Evolutionary conservation across 2,113 vertebrate species (phyloP).

Genomic region (Cyprinodon brontotheroides): DNA sequence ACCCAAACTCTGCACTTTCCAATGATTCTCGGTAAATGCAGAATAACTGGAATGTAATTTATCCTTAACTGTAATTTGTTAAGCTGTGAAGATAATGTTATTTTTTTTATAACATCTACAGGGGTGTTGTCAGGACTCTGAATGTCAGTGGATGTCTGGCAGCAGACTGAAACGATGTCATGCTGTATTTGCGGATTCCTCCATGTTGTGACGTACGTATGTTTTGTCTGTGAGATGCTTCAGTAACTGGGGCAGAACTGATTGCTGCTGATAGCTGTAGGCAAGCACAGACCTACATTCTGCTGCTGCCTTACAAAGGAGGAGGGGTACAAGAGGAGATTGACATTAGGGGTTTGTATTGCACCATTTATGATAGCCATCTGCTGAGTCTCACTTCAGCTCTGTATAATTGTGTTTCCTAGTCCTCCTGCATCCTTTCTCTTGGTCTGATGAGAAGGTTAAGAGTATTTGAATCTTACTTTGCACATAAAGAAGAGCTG

Average conservation of each 20-base stretch:
- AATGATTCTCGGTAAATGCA: no score
- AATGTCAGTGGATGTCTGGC: neutral
- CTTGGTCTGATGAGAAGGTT: constrained; percentile 14
- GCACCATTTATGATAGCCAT: constrained; percentile 9
- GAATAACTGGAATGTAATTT: neutral
- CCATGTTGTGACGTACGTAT: constrained; percentile 47
- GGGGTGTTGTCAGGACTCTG: constrained; percentile 4
- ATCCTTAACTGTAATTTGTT: neutral
- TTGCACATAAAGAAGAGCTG: constrained; percentile 36
- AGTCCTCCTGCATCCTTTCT: neutral
- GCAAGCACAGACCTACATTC: constrained; percentile 83
- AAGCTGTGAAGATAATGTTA: constrained; percentile 1
- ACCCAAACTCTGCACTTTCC: no score
- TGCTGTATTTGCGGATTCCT: constrained; percentile 12
- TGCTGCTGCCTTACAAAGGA: constrained; percentile 46
- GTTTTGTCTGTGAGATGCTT: constrained; percentile 64
- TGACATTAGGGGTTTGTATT: constrained; percentile 52
- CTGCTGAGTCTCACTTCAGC: neutral
- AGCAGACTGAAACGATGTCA: constrained; percentile 42
- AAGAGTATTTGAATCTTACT: constrained; percentile 30
- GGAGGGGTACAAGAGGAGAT: constrained; percentile 23
- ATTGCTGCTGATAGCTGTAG: constrained; percentile 83
- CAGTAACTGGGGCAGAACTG: constrained; percentile 90
- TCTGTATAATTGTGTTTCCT: neutral
- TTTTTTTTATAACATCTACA: constrained; percentile 16